Conservation (phyloP, 2,888 invertebrate genomes). For the Lasioglossum calceatum region DNA sequence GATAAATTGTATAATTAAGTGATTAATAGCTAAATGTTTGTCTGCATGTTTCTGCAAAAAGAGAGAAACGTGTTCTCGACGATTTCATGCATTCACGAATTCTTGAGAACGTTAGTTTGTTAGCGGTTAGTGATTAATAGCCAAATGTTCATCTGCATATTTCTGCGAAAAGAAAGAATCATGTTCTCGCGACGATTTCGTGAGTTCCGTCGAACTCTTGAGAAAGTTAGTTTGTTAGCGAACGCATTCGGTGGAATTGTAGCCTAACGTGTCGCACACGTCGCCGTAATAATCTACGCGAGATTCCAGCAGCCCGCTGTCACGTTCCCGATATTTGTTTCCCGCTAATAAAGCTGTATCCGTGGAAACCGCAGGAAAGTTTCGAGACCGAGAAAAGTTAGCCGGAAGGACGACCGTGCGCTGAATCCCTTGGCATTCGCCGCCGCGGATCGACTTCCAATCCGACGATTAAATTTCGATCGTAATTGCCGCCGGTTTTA, state of each 20-base stretch:
- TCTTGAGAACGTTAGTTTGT: no score
- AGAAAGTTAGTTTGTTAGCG: background rate
- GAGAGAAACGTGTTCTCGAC: no score
- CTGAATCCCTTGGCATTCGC: conserved; percentile 16
- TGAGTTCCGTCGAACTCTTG: background rate
- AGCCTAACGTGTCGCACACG: background rate
- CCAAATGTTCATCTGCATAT: no score
- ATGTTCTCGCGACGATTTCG: no score
- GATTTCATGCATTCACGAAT: no score
- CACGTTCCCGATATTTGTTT: conserved; percentile 59
- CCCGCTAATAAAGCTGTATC: conserved; percentile 49
- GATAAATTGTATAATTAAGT: no score
- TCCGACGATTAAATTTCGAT: conserved; percentile 30
- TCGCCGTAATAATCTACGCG: conserved; percentile 55
- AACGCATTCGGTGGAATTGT: background rate
- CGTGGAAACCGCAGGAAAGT: conserved; percentile 8
- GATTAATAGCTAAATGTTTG: no score
- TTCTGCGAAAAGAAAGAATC: no score
- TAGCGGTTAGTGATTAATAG: no score
- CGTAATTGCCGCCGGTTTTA: conserved; percentile 20
- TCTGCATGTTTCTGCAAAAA: no score
- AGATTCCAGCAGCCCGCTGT: conserved; percentile 28
- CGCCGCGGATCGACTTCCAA: conserved; percentile 17
- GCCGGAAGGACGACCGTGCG: conserved; percentile 26
- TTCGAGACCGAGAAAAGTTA: conserved; percentile 22